Evolutionary conservation across 35 echinoderm and acorn worm species (phyloP).

Genomic region (Apostichopus californicus): DNA sequence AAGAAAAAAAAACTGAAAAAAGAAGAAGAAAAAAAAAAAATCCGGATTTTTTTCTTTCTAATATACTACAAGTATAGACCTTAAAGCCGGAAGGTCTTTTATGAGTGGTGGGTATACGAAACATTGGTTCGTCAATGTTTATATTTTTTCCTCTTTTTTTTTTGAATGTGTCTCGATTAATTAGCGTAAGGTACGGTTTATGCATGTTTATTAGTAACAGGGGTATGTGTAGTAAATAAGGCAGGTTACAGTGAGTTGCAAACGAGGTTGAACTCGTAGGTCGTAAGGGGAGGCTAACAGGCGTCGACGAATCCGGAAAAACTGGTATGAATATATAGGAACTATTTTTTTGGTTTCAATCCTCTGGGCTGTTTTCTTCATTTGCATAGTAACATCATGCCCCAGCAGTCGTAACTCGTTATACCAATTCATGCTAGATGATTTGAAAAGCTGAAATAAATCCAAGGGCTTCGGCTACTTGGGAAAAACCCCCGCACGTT

Average conservation of each 20-base stretch:
- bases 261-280: too few species aligned
- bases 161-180: conserved; percentile 21
- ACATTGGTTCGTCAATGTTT: background rate
- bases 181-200: background rate
- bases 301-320: too few species aligned
- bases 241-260: too few species aligned
- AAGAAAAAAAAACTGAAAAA: background rate
- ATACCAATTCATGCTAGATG: background rate
- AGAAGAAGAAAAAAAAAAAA: background rate
- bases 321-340: too few species aligned
- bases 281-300: too few species aligned
- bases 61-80: background rate
- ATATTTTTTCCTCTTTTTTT: too few species aligned
- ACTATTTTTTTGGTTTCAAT: background rate
- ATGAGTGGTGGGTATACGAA: background rate
- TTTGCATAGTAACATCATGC: conserved; percentile 50
- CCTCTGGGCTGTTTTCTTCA: conserved; percentile 27
- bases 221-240: too few species aligned
- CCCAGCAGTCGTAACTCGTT: background rate
- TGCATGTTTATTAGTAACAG: too few species aligned
- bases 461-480: too few species aligned
- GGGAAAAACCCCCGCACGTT: too few species aligned
- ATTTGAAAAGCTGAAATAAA: too few species aligned
- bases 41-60: background rate
- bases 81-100: background rate